Base-by-base conservation (phyloP, 2,888 invertebrate species). In the Orthosia gracilis region DNA sequence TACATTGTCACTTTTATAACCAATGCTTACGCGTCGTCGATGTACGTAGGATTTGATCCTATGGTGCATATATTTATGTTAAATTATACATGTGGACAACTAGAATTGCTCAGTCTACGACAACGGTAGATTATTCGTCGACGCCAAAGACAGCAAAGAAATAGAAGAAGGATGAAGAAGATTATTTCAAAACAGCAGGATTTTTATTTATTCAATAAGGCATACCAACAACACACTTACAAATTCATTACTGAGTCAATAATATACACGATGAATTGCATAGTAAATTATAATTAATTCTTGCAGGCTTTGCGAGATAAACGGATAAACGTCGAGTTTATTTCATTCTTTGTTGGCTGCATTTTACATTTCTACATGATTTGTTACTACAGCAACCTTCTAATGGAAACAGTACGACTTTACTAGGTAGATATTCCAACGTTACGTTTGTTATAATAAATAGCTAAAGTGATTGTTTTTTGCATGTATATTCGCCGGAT, bases 1-100 rank as follows among this genome's bases (percentile, higher is more conserved):
- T 92, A 90, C 54, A 9, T 67, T 1, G 54, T 89, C 9, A 85
- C 83, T 67, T 63, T 90, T 1, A n/a, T 83, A 17, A 93, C 93
- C 59, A 92, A 84, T 72, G 26, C 80, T 2, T 93, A 90, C 67
- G 90, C 92, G 0, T 72, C 85, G 0, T 74, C 90, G 0, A 89
- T 93, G 82, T 94, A 91, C 40, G 82, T 92, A 0, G 93, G 93
- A 4, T 95, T 95, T 78, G 95, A 96, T 86, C 92, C 95, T 3
- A 75, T 96, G n/a, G 90, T 93, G 1, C 94, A 94, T 0, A 94
- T 95, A 85, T 92, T 94, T 76, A 88, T 94, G 80, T 73, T 94
- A 47, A n/a, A n/a, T n/a, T 95, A 96, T 69, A 85, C 88, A 9
- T 94, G 94, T 76, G 94, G 94, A 5, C 94, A 95, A 69, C 78